Percentiles rank a stretch among this genome's conserved stretches.
Conservation (phyloP, 92 coral and sea anemone genomes). For the Nematostella vectensis region DNA sequence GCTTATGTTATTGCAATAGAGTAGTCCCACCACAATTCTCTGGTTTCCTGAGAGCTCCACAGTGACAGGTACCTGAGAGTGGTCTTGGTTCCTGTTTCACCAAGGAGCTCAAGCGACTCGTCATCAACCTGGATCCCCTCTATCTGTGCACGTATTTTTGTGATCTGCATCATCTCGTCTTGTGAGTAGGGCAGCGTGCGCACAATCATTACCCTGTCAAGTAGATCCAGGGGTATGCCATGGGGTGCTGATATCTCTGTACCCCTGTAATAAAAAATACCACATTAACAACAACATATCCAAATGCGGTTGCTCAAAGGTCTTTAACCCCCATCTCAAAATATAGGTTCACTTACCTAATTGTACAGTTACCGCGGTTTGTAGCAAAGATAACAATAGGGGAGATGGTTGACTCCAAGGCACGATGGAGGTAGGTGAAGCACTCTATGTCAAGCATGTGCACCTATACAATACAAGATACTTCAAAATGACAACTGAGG, state of each 20-base stretch:
- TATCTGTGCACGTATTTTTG: slow-evolving; percentile 90
- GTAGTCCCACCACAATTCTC: too few species aligned
- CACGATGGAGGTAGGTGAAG: slow-evolving; percentile 93
- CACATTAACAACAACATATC: background rate
- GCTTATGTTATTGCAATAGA: too few species aligned
- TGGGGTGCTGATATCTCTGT: slow-evolving; percentile 92
- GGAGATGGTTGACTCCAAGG: slow-evolving; percentile 89
- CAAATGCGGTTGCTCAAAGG: background rate
- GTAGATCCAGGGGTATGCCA: slow-evolving; percentile 93
- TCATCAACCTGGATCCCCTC: slow-evolving; percentile 91
- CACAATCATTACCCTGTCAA: slow-evolving; percentile 96
- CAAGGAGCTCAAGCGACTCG: slow-evolving; percentile 73
- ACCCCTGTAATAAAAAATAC: slow-evolving; percentile 41
- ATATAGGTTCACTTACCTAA: slow-evolving; percentile 47
- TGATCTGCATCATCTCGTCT: slow-evolving; percentile 90
- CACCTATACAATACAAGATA: slow-evolving; percentile 36
- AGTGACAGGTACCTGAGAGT: slow-evolving; percentile 81
- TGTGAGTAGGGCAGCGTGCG: slow-evolving; percentile 92
- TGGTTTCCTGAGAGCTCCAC: too few species aligned
- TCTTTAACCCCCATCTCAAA: too few species aligned
- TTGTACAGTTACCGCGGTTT: slow-evolving; percentile 84
- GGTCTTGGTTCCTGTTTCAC: slow-evolving; percentile 94
- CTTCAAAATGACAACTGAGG: background rate
- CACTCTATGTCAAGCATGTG: slow-evolving; percentile 98
- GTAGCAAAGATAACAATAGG: slow-evolving; percentile 98